A percentile compares a stretch with the other conserved stretches of the same genome.
Evolutionary conservation across 2,113 vertebrate genomes (phyloP).

Genomic region (Pituophis catenifer): DNA sequence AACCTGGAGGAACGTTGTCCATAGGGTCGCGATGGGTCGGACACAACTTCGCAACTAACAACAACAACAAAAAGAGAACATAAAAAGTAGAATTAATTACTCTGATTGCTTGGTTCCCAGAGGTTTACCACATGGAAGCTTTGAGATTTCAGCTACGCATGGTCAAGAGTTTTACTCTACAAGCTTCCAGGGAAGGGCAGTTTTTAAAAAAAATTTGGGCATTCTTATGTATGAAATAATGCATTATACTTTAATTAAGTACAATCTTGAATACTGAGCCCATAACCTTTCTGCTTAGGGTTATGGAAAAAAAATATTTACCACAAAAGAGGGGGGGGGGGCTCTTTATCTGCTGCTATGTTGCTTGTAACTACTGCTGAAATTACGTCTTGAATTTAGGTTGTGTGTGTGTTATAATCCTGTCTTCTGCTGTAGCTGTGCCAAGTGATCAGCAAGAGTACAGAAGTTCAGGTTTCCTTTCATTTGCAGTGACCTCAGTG

Average conservation of each 20-base stretch:
- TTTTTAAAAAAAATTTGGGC: slow-evolving; percentile 39
- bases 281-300: slow-evolving; percentile 6
- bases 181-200: slow-evolving; percentile 36
- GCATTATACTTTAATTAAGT: slow-evolving; percentile 12
- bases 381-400: neutral
- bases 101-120: neutral
- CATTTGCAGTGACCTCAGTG: neutral
- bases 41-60: too few species aligned
- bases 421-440: neutral
- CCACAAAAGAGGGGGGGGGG: neutral
- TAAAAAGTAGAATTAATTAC: slow-evolving; percentile 55
- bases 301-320: neutral
- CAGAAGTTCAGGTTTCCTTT: neutral
- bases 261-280: slow-evolving; percentile 14
- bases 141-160: slow-evolving; percentile 51
- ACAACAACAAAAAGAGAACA: slow-evolving; percentile 22
- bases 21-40: too few species aligned
- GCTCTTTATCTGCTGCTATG: neutral
- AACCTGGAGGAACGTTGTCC: too few species aligned
- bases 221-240: neutral
- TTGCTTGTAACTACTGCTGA: neutral
- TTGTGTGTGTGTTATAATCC: neutral
- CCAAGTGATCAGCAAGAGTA: neutral
- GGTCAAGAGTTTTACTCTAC: slow-evolving; percentile 44
- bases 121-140: slow-evolving; percentile 38